Evolutionary conservation across 2,113 vertebrate species (phyloP).

Genomic region (Noturus placidus): DNA sequence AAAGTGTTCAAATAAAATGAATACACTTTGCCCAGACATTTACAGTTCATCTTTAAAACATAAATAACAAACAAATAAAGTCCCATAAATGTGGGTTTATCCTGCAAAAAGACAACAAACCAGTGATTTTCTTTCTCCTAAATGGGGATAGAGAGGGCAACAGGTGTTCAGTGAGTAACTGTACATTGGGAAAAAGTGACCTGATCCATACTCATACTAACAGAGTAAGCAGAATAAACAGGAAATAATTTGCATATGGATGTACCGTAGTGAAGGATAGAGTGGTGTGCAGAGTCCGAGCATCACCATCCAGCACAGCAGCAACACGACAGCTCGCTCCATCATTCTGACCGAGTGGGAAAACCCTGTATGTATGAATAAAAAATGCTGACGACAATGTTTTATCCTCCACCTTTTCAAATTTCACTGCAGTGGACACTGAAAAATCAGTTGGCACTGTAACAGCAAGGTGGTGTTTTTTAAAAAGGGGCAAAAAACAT

Average conservation of each 20-base stretch:
- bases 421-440: slow-evolving; percentile 41
- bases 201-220: not conserved
- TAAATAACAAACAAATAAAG: not conserved
- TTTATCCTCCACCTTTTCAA: slow-evolving; percentile 28
- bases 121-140: not conserved
- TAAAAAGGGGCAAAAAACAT: not conserved
- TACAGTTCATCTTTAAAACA: not conserved
- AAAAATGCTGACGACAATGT: slow-evolving; percentile 60
- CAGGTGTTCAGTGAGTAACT: not conserved
- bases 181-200: not conserved
- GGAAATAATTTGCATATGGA: slow-evolving; percentile 13
- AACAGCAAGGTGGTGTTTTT: not conserved
- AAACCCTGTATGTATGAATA: slow-evolving; percentile 49
- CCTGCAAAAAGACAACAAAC: not conserved
- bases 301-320: slow-evolving; percentile 79
- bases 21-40: not conserved
- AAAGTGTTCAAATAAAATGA: not conserved
- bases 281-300: slow-evolving; percentile 74
- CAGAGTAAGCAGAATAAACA: not conserved
- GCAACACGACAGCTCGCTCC: slow-evolving; percentile 77
- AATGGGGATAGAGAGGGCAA: not conserved
- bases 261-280: slow-evolving; percentile 83
- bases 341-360: slow-evolving; percentile 70
- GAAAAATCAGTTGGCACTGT: not conserved
- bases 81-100: not conserved